Percentiles rank a stretch among this genome's conserved stretches.
phyloP scores from a whole-genome alignment of 2,888 invertebrate genomes.

The Mythimna ferrago region DNA sequence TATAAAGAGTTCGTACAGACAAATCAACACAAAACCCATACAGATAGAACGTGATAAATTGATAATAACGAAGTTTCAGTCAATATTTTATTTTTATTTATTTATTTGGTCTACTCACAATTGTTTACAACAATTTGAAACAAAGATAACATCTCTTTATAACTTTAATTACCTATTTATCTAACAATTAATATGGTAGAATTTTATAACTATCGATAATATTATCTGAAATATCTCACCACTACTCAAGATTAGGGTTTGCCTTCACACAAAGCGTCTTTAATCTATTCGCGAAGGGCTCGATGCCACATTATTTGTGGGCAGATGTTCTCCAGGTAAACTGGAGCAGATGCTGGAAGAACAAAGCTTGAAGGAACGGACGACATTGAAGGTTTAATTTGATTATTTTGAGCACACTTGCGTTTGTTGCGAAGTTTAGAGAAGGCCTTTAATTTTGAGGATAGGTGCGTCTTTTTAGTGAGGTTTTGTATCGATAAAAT shows the following conservation, averaged over 20 bases:
- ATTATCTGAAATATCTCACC: conserved; percentile 57
- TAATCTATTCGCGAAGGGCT: conserved; percentile 85
- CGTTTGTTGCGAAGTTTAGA: conserved; percentile 40
- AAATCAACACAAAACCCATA: neutral
- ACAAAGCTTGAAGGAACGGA: conserved; percentile 71
- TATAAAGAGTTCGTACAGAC: no score
- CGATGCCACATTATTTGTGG: conserved; percentile 69
- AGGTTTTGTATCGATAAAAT: conserved; percentile 8
- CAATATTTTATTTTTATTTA: no score
- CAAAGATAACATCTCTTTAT: no score
- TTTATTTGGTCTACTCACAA: no score
- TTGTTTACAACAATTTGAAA: no score
- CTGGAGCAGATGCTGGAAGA: conserved; percentile 85
- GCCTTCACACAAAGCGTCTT: conserved; percentile 79
- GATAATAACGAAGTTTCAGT: neutral
- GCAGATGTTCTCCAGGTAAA: conserved; percentile 88
- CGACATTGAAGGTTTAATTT: conserved; percentile 81
- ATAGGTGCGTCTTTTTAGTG: conserved; percentile 11
- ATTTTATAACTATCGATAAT: conserved; percentile 30
- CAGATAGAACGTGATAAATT: neutral
- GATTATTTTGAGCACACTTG: conserved; percentile 75
- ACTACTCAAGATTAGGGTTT: conserved; percentile 81
- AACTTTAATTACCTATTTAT: no score
- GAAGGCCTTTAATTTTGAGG: neutral
- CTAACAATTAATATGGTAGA: no score